Evolutionary conservation across 2,888 invertebrate species (phyloP), one percentile per base, ranked within the genome.

Genomic region (Philonicus albiceps): DNA sequence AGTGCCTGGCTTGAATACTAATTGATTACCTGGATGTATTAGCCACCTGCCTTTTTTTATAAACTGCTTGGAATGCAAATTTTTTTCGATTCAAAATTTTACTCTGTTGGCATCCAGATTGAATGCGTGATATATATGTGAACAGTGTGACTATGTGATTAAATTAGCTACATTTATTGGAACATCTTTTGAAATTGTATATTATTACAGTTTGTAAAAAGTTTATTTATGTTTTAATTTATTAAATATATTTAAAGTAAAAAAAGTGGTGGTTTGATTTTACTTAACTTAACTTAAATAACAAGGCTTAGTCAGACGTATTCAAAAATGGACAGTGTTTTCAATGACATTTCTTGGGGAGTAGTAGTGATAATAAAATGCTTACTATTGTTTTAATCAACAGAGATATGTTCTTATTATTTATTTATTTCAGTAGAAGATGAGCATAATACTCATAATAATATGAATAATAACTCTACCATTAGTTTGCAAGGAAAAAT

Each of bases 1-100:
- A 81, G 81, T 27, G 22, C 34, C 81, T 83, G 81, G 1, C 4
- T 83, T 31, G 81, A 83, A 83, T 83, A 31, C 34, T 37, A 83
- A 27, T 3, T 7, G 64, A 64, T 64, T 13, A 27, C 13, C 11
- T 83, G 64, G 22, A 13, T 64, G 22, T 37, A 64, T 31, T 11
- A 31, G 34, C 11, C 64, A 22, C 64, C 53, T 19, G 55, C 19
- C 19, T 22, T 64, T 22, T 64, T 27, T 53, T 53, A 40, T 22
- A 49, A n/a, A 7, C 64, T 19, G 22, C 11, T 64, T 64, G 64
- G 64, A 64, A 64, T 64, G 19, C 19, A 22, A 64, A 27, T 27
- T 53, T 53, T n/a, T 53, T 53, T 53, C 53, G 19, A n/a, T 53
- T 53, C 19, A 7, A 19, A 19, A 53, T 53, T 53, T 53, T 53